Percentiles rank a stretch among this genome's conserved stretches.
Conservation (phyloP, 2,797 vertebrate species). For the Sebastolobus altivelis region DNA sequence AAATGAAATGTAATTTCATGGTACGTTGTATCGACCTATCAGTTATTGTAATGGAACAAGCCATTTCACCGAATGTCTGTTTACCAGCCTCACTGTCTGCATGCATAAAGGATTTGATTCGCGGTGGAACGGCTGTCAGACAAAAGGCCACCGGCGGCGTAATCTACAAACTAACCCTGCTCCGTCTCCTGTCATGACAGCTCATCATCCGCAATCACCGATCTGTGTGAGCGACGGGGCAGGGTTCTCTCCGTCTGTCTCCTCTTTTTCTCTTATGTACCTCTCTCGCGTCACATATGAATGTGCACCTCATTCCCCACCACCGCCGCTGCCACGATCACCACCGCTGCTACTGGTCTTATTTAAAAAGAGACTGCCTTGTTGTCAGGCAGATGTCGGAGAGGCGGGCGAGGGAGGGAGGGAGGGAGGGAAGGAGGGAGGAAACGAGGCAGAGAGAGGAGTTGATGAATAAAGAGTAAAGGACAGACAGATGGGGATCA, state of each 20-base stretch:
- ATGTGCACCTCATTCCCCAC: slow-evolving; percentile 24
- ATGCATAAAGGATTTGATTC: slow-evolving; percentile 66
- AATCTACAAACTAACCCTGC: slow-evolving; percentile 61
- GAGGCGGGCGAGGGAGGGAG: slow-evolving; percentile 43
- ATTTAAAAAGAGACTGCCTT: slow-evolving; percentile 69
- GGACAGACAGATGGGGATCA: slow-evolving; percentile 56
- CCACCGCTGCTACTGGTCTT: slow-evolving; percentile 49
- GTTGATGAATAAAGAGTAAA: slow-evolving; percentile 67
- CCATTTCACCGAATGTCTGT: slow-evolving; percentile 65
- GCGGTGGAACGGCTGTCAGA: slow-evolving; percentile 50
- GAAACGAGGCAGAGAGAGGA: slow-evolving; percentile 46
- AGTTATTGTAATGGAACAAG: slow-evolving; percentile 54
- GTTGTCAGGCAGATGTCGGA: slow-evolving; percentile 86
- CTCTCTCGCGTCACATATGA: slow-evolving; percentile 11
- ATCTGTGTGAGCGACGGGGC: slow-evolving; percentile 34
- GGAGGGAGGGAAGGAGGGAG: slow-evolving; percentile 47
- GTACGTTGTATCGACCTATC: slow-evolving; percentile 55
- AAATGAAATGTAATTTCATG: slow-evolving; percentile 63
- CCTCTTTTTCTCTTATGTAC: slow-evolving; percentile 1
- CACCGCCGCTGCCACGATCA: slow-evolving; percentile 25
- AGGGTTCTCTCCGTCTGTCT: slow-evolving; percentile 23
- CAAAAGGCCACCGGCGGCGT: slow-evolving; percentile 71
- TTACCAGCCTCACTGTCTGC: slow-evolving; percentile 63
- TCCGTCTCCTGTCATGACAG: slow-evolving; percentile 66
- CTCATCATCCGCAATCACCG: slow-evolving; percentile 64